Evolutionary conservation across 2,797 vertebrate genomes (phyloP), one percentile per base, ranked within the genome.

Genomic region (Hydrophis major): DNA sequence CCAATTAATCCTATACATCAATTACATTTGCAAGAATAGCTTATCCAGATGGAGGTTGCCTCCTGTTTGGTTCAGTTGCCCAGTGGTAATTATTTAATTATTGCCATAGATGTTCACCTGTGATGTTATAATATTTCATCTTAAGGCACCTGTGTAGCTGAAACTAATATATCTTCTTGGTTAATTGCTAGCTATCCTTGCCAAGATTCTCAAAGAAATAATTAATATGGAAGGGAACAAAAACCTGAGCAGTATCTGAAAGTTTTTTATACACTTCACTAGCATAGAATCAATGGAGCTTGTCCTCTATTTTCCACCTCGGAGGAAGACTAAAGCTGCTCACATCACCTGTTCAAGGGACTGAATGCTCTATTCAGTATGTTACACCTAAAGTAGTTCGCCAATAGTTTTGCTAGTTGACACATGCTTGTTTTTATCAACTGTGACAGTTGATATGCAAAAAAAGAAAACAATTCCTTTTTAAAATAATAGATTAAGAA

Each of bases 151-250:
- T 89, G 83, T 91, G 93, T 91, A 89, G 59, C n/a, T 78, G 87
- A 93, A 89, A 57, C 50, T 63, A 83, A 93, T 86, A 66, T 27
- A 47, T 27, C 59, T 91, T 56, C 92, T 47, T 61, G 7, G 18
- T 93, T 93, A 91, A 93, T 89, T 91, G 59, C 90, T 56, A 63
- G 47, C 55, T 93, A 89, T 56, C 18, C 90, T 50, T 91, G 93
- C 87, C 93, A 91, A 91, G 47, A 86, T 55, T 69, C 91, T 93
- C 93, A 89, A 93, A 91, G 93, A 91, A 89, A 88, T 56, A 66
- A 55, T 53, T 57, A 83, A 74, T 47, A 61, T 63, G 87, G 56
- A 88, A 83, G 18, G 32, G 8, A 1, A 1, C 7, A 28, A 28
- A 25, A 88, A 37, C 1, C 22, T 74, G 25, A 6, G 87, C 50